Base-by-base conservation (phyloP, 2,888 invertebrate species). In the Lepidochitona cinerea region DNA sequence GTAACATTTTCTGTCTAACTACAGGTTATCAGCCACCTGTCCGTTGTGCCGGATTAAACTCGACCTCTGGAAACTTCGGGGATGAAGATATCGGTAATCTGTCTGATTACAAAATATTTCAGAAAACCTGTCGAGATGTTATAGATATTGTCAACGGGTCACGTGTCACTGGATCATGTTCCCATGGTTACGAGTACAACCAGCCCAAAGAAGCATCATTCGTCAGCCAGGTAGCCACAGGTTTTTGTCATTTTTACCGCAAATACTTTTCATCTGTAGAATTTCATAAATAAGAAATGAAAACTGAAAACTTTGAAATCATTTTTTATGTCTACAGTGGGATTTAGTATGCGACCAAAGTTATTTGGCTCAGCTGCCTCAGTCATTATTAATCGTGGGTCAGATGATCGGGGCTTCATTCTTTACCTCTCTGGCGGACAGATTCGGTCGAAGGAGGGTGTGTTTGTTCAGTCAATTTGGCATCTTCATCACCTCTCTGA, bases 321-420 rank as follows among this genome's bases (percentile, higher is more conserved):
- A 26, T 9, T 59, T 29, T 9, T 59, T 59, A 7, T 14, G 9
- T 9, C 23, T 66, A 23, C 66, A 66, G 66, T 66, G 66, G 66
- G 66, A 66, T 66, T 66, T 66, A 29, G 66, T 66, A 26, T 66
- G 66, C 37, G 66, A 35, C 33, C 66, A 18, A 18, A 29, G 35
- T 35, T 66, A 66, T 26, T n/a, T 23, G 66, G 36, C 66, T 5
- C n/a, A n/a, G 4, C 66, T 66, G 3, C 18, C 66, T 14, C 66
- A 66, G 66, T 36, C 36, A 2, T 5, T 66, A 18, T 35, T 66
- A 12, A 36, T 66, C 14, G 66, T 14, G 3, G 66, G 66, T 18
- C 66, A 66, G 29, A 14, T n/a, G 35, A 2, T 66, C n/a, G 66
- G 66, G 9, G 66, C 66, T 18, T 23, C 66, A 26, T 66, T 66